Base-by-base conservation (phyloP, 30 jellyfish, hydroid and myxozoan genomes). In the Mastigias papua region DNA sequence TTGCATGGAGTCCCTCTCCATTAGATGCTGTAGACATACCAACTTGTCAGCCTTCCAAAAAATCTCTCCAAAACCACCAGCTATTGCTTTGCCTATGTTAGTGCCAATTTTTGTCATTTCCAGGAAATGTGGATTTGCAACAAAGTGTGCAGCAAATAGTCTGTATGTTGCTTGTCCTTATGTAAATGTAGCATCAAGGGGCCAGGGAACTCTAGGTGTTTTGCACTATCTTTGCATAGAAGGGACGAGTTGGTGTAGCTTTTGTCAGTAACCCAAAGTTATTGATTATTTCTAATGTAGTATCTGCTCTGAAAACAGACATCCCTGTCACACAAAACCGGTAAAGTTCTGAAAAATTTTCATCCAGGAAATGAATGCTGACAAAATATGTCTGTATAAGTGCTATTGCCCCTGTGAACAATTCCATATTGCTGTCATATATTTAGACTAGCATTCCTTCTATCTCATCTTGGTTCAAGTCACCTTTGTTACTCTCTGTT, bases 171-270 rank as follows among this genome's bases (percentile, higher is more conserved):
- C 61, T 66, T 60, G 84, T 79, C 67, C 61, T 79, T 79, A 85
- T 33, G 58, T 85, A 79, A 79, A 62, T 79, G 90, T 68, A 69
- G 67, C 90, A 79, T 79, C 30, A 23, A 3, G 58, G 90, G 66
- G 33, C 90, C 90, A 79, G 90, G 86, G 33, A 79, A 79, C 84
- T 25, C 84, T 28, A 68, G 90, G 68, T 62, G 90, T 68, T 79
- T 79, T 5, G 30, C 69, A 68, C 61, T 58, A n/a, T n/a, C n/a
- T 62, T 63, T 84, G 10, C 61, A 67, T 15, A 79, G 90, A 20
- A 79, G 34, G 28, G 90, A 20, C 61, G 28, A 29, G 22, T 79
- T 57, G 58, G 90, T 58, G 90, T 23, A 80, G 61, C 80, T 79
- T 26, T 83, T 79, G 66, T 79, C 90, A 21, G 90, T 58, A 31